Evolutionary conservation across 2,888 invertebrate genomes (phyloP).

Genomic region (Galerucella calmariensis): DNA sequence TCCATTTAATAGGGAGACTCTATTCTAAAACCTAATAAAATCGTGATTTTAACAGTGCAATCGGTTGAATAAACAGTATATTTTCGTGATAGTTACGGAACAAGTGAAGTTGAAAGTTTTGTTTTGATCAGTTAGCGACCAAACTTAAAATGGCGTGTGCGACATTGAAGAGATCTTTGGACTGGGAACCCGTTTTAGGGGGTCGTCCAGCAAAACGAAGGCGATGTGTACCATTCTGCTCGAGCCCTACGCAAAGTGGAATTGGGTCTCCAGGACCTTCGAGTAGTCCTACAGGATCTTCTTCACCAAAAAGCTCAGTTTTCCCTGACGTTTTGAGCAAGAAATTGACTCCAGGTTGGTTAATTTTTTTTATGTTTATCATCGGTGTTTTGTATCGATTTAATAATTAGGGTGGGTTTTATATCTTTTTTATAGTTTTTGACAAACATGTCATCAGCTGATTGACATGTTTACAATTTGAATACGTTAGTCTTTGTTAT

Average conservation of each 20-base stretch:
- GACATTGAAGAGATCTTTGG: constrained; percentile 93
- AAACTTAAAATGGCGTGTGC: constrained; percentile 93
- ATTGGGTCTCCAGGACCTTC: constrained; percentile 54
- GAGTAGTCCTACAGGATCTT: constrained; percentile 65
- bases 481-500: constrained; percentile 28
- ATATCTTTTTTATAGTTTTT: constrained; percentile 50
- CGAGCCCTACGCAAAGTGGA: constrained; percentile 67
- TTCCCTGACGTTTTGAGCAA: constrained; percentile 85
- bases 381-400: constrained; percentile 10
- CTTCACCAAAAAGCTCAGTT: constrained; percentile 71
- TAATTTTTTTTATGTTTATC: neutral
- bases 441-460: constrained; percentile 59
- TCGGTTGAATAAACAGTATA: constrained; percentile 34
- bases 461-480: constrained; percentile 48
- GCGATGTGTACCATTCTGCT: constrained; percentile 90
- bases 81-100: constrained; percentile 50
- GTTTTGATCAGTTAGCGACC: constrained; percentile 54
- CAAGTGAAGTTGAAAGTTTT: constrained; percentile 55
- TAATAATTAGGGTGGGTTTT: constrained; percentile 12
- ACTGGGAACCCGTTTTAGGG: constrained; percentile 92
- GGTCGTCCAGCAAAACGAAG: constrained; percentile 89
- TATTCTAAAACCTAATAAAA: constrained; percentile 17
- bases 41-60: constrained; percentile 32
- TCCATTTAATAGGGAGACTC: constrained; percentile 27
- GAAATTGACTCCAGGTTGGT: constrained; percentile 87